Conservation (phyloP, 2,888 invertebrate species). For the Quadriops clusia region DNA sequence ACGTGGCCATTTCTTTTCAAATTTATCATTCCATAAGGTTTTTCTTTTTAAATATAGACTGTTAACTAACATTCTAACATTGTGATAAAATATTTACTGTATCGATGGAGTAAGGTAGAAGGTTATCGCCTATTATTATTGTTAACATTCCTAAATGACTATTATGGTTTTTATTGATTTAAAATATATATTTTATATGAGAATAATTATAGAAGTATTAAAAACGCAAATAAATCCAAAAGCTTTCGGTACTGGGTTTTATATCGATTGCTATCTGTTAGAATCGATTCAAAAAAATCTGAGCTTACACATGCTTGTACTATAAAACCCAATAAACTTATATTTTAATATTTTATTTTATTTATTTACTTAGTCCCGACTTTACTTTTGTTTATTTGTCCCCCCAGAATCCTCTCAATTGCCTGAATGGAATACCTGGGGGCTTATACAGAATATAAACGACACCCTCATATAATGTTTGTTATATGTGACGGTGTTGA, state of each 20-base stretch:
- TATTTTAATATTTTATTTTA: constrained; percentile 19
- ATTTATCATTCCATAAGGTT: too few relatives aligned
- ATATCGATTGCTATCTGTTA: constrained; percentile 17
- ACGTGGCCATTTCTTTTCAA: too few relatives aligned
- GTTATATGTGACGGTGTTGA: constrained; percentile 27
- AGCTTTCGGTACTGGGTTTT: constrained; percentile 22
- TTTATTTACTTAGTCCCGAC: constrained; percentile 19
- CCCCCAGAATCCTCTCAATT: constrained; percentile 16
- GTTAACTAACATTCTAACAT: constrained; percentile 25
- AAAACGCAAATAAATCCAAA: constrained; percentile 11
- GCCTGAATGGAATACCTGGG: constrained; percentile 16
- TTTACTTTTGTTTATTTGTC: constrained; percentile 9
- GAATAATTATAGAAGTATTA: too few relatives aligned
- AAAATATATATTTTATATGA: too few relatives aligned
- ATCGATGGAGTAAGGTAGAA: constrained; percentile 11
- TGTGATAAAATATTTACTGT: constrained; percentile 26
- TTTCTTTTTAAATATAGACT: constrained; percentile 14
- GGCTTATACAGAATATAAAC: constrained; percentile 9
- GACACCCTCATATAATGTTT: constrained; percentile 26
- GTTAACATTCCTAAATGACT: constrained; percentile 18
- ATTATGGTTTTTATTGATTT: constrained; percentile 13
- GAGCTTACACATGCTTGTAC: constrained; percentile 17
- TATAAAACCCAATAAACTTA: constrained; percentile 28
- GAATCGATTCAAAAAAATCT: constrained; percentile 7
- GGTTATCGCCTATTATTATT: constrained; percentile 1